phyloP scores from a whole-genome alignment of 2,888 invertebrate genomes.

The Junonia oenone region DNA sequence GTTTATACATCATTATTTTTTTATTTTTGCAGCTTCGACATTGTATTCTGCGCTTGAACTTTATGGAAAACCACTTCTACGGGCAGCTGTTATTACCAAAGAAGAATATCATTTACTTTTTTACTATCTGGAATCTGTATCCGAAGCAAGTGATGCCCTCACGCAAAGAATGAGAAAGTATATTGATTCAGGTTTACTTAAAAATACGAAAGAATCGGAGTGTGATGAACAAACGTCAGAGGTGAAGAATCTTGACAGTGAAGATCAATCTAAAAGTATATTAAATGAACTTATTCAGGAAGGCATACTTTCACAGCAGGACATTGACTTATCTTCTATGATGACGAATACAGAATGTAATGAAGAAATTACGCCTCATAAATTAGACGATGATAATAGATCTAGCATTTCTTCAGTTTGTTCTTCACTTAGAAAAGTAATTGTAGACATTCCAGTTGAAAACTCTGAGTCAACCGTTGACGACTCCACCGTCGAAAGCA shows the following conservation, averaged over 20 bases:
- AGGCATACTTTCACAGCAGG: conserved; percentile 66
- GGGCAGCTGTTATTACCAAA: conserved; percentile 70
- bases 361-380: conserved; percentile 48
- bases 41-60: conserved; percentile 82
- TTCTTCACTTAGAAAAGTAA: conserved; percentile 56
- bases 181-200: conserved; percentile 70
- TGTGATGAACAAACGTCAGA: conserved; percentile 32
- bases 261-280: conserved; percentile 60
- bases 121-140: conserved; percentile 72
- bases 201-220: conserved; percentile 44
- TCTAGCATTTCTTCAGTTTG: conserved; percentile 56
- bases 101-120: conserved; percentile 77
- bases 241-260: conserved; percentile 28
- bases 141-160: conserved; percentile 68
- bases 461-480: conserved; percentile 57
- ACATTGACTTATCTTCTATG: conserved; percentile 64
- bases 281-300: conserved; percentile 67
- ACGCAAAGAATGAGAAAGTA: conserved; percentile 73
- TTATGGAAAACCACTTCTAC: conserved; percentile 80
- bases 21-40: conserved; percentile 64
- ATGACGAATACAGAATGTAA: conserved; percentile 56
- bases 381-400: conserved; percentile 55
- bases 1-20: conserved; percentile 4
- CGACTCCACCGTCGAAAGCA: conserved; percentile 54
- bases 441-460: conserved; percentile 64